Conservation (phyloP, 2,888 invertebrate genomes). For the Pheosia tremula region DNA sequence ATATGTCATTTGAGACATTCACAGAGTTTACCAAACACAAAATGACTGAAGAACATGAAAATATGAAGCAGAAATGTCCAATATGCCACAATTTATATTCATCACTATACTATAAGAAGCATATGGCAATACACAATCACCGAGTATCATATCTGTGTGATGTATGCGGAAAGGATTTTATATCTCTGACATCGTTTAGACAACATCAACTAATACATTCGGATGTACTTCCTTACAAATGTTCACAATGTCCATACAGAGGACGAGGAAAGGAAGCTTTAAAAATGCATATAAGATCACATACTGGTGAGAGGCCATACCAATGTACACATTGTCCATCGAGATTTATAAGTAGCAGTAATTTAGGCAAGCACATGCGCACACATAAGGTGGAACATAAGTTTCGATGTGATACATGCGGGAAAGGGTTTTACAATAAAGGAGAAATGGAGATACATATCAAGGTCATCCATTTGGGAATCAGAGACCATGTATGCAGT, state of each 20-base stretch:
- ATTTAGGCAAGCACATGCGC: slow-evolving; percentile 68
- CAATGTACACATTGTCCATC: slow-evolving; percentile 69
- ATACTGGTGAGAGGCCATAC: slow-evolving; percentile 75
- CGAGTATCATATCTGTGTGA: slow-evolving; percentile 65
- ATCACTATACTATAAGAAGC: slow-evolving; percentile 61
- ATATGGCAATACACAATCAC: slow-evolving; percentile 57
- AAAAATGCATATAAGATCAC: slow-evolving; percentile 75
- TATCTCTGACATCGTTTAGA: slow-evolving; percentile 56
- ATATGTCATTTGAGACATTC: slow-evolving; percentile 56
- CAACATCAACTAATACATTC: slow-evolving; percentile 72
- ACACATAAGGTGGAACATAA: slow-evolving; percentile 63
- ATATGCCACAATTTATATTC: slow-evolving; percentile 66
- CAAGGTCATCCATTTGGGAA: slow-evolving; percentile 72
- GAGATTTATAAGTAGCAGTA: slow-evolving; percentile 71
- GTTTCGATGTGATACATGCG: slow-evolving; percentile 69
- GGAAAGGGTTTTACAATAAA: slow-evolving; percentile 66
- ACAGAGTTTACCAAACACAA: slow-evolving; percentile 63
- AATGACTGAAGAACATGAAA: slow-evolving; percentile 65
- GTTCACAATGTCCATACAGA: slow-evolving; percentile 69
- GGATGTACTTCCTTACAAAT: slow-evolving; percentile 66
- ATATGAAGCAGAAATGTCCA: slow-evolving; percentile 55
- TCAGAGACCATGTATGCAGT: slow-evolving; percentile 71
- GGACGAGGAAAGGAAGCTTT: slow-evolving; percentile 69
- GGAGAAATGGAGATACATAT: slow-evolving; percentile 64
- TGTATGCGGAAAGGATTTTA: slow-evolving; percentile 71